Base-by-base conservation (phyloP, 2,888 invertebrate species). In the Schizaphis graminum region DNA sequence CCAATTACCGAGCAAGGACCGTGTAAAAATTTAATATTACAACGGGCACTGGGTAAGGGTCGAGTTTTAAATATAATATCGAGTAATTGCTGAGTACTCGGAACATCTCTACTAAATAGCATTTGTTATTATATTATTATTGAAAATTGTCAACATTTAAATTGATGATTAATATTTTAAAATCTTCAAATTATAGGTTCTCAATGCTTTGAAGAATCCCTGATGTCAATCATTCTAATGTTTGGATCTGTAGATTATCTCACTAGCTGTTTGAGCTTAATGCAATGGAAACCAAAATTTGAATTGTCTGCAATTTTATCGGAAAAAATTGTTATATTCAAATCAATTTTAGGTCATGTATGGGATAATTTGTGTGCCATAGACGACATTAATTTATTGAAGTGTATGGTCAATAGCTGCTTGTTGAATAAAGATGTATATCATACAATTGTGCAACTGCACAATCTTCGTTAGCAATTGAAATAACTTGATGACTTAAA, bases 281-380 rank as follows among this genome's bases (percentile, higher is more conserved):
- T 94, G 61, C 90, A 94, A 61, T 94, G 90, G 89, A 84, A 90
- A n/a, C 93, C 93, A 90, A 94, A 35, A 85, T 90, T 85, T 85
- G 10, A 61, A 61, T 61, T 21, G 0, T 94, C 93, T 49, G 5
- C 90, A 86, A 41, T 35, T 41, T 90, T 90, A 61, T 49, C 35
- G 0, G 57, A 90, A 94, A 94, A 94, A 90, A 24, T 61, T 7
- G 21, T n/a, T 41, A 28, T 94, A 24, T 94, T 90, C 77, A 94
- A 94, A 61, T 94, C 93, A 10, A 47, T 94, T 41, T 21, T 94
- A 16, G 93, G 90, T 41, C 28, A 84, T 26, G 24, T 90, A 90
- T 94, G 93, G 93, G 49, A 90, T 61, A 94, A 90, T 24, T 44
- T 94, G 1, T 41, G 57, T 41, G 10, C 47, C 35, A 90, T 94